These are phyloP conservation scores for Morpho achilles DNA, from an alignment of 2,888 invertebrate species.

Conservation along the genomic window DNA sequence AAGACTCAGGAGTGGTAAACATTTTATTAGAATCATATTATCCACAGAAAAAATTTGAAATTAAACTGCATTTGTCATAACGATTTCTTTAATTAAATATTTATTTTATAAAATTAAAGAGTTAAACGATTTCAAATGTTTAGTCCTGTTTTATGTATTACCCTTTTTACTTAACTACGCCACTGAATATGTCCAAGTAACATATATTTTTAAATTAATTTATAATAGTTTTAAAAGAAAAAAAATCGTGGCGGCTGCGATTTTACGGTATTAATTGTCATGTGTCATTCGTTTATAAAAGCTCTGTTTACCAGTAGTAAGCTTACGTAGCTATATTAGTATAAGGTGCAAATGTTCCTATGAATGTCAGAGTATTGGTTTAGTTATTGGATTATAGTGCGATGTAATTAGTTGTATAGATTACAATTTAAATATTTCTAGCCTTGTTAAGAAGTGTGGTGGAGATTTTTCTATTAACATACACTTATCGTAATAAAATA, in stretches of 20 bases:
- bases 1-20: no score
- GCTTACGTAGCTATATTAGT: constrained; percentile 39
- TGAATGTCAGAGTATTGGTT: constrained; percentile 55
- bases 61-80: no score
- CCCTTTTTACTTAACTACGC: no score
- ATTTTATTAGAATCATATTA: no score
- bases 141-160: no score
- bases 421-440: constrained; percentile 59
- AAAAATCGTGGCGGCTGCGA: background rate
- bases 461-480: constrained; percentile 71
- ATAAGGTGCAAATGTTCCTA: constrained; percentile 78
- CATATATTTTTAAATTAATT: background rate
- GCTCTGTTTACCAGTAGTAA: constrained; percentile 3
- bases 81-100: no score
- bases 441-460: constrained; percentile 61
- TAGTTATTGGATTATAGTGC: constrained; percentile 33
- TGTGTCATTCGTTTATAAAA: background rate
- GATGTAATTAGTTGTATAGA: constrained; percentile 46
- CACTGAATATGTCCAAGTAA: background rate
- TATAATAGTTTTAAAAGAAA: background rate
- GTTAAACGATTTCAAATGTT: no score
- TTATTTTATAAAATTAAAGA: no score
- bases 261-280: background rate
- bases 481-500: constrained; percentile 61
- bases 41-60: no score